A percentile compares a stretch with the other conserved stretches of the same genome.
Evolutionary conservation across 2,888 invertebrate genomes (phyloP).

Genomic region (Leptinotarsa tumamoca): DNA sequence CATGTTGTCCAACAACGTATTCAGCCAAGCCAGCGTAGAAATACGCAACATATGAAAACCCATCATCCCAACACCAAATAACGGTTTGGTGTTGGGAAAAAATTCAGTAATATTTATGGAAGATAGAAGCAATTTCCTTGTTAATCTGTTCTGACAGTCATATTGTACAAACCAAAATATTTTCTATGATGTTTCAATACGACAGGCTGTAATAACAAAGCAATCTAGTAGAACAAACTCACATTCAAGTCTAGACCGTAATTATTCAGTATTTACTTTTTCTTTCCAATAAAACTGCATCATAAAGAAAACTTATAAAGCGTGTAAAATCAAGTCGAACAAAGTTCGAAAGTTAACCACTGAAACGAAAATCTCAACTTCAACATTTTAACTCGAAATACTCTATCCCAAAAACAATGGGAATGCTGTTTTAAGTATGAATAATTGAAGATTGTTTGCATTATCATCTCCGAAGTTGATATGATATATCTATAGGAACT

Average conservation of each 20-base stretch:
- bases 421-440: conserved; percentile 26
- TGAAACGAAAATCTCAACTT: conserved; percentile 12
- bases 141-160: too few species aligned
- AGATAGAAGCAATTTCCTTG: too few species aligned
- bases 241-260: background rate
- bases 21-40: too few species aligned
- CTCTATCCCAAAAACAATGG: conserved; percentile 28
- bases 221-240: background rate
- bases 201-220: background rate
- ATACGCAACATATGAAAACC: too few species aligned
- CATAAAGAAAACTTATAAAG: conserved; percentile 16
- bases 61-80: too few species aligned
- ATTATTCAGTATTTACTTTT: conserved; percentile 19
- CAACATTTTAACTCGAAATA: conserved; percentile 16
- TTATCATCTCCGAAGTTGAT: conserved; percentile 22
- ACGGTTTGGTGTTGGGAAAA: too few species aligned
- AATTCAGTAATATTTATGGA: too few species aligned
- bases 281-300: background rate
- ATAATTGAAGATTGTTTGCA: conserved; percentile 32
- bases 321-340: conserved; percentile 20
- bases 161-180: background rate
- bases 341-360: conserved; percentile 5
- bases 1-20: too few species aligned
- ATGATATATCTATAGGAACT: conserved; percentile 28
- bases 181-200: background rate